Percentiles rank a stretch among this genome's conserved stretches.
phyloP scores from a whole-genome alignment of 1,140 invertebrate genomes.

The Varroa destructor region DNA sequence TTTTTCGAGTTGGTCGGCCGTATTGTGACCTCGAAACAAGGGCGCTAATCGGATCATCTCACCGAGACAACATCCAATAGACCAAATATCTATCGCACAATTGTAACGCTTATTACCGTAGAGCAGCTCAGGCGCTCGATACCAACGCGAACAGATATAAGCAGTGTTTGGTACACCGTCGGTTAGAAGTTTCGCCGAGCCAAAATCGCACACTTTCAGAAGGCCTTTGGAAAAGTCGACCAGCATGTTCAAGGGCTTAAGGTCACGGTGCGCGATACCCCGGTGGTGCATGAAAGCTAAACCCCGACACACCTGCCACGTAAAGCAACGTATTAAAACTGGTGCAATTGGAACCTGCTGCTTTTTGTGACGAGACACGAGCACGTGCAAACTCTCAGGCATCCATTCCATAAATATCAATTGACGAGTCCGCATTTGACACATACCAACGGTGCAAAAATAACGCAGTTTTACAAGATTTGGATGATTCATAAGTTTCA shows the following conservation, averaged over 20 bases:
- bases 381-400: background rate
- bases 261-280: constrained; percentile 19
- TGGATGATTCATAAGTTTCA: background rate
- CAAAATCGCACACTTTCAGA: constrained; percentile 22
- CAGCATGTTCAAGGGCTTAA: constrained; percentile 9
- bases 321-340: background rate
- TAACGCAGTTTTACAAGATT: constrained; percentile 4
- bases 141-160: constrained; percentile 14
- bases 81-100: background rate
- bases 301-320: constrained; percentile 3
- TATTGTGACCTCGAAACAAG: constrained; percentile 4
- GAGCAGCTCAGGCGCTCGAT: constrained; percentile 16
- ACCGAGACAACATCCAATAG: background rate
- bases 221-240: background rate
- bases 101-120: background rate
- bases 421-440: background rate
- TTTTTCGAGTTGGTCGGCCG: background rate
- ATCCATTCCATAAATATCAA: constrained; percentile 3
- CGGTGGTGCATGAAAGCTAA: constrained; percentile 8
- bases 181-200: background rate
- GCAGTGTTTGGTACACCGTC: background rate
- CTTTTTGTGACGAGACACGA: background rate
- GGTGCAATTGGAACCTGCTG: background rate
- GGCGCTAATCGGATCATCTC: background rate
- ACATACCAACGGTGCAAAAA: background rate